Evolutionary conservation across 2,113 vertebrate genomes (phyloP), one percentile per base, ranked within the genome.

Genomic region (Edolisoma coerulescens): DNA sequence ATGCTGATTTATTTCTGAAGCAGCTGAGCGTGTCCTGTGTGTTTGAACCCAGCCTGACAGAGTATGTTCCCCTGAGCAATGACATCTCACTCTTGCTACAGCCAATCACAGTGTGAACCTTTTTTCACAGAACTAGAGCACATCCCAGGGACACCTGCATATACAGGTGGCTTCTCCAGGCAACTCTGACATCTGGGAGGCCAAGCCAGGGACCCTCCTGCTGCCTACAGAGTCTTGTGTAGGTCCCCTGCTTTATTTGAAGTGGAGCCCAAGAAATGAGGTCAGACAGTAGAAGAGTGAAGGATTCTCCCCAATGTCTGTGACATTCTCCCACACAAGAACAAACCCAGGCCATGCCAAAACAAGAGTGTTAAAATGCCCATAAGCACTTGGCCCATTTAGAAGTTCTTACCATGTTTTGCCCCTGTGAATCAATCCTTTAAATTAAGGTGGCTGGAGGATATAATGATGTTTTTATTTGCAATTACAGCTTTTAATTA

Each of bases 401-500:
- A 93, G 93, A 84, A 90, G 94, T 96, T 91, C 82, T 84, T 96
- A 96, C 87, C 91, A 15, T 67, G 76, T 22, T 71, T 64, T 87
- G 78, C 42, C 82, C 87, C 87, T 57, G n/a, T 74, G 81, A 91
- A 89, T 90, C 92, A 97, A 97, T 94, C 95, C 91, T 97, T 97
- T 95, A 96, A 95, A 95, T 96, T 92, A 96, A 91, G 82, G 91
- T 64, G 93, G 45, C 87, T 93, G 89, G 70, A 95, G 90, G 68
- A 94, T 97, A 98, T 95, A 98, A 97, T 97, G 98, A 98, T 98
- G 98, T 98, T 98, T 98, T 98, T 97, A 97, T 97, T 98, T 98
- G 98, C 98, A 98, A 97, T 98, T 98, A 97, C 95, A 98, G 96
- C 95, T 97, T 97, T 97, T 97, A 98, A 98, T 98, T 96, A 98